A percentile compares a stretch with the other conserved stretches of the same genome.
Evolutionary conservation across 2,797 vertebrate species (phyloP).

Genomic region (Apogon hyalosoma): DNA sequence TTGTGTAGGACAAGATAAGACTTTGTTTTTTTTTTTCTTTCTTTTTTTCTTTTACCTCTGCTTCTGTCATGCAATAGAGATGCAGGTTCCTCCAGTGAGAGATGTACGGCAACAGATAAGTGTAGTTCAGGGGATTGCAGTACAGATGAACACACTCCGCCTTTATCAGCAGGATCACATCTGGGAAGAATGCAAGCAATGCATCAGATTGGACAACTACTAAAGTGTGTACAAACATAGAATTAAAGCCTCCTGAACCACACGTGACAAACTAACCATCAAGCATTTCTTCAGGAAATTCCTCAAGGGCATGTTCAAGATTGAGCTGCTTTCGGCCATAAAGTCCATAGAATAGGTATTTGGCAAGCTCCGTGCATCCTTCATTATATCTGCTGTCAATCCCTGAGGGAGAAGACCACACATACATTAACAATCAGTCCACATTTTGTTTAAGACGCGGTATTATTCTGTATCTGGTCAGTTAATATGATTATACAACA

Average conservation of each 20-base stretch:
- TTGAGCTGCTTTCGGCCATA: slow-evolving; percentile 88
- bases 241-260: neutral
- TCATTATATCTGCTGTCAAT: slow-evolving; percentile 98
- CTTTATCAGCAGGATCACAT: slow-evolving; percentile 95
- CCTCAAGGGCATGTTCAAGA: slow-evolving; percentile 84
- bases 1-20: neutral
- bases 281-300: slow-evolving; percentile 95
- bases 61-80: slow-evolving; percentile 94
- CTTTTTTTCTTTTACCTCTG: slow-evolving; percentile 89
- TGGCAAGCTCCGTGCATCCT: slow-evolving; percentile 94
- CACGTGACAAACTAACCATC: slow-evolving; percentile 86
- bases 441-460: neutral
- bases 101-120: slow-evolving; percentile 91
- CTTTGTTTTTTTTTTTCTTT: no score
- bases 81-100: slow-evolving; percentile 97
- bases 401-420: slow-evolving; percentile 77
- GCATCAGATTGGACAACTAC: slow-evolving; percentile 1
- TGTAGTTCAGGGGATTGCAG: slow-evolving; percentile 96
- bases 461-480: no score
- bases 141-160: slow-evolving; percentile 95
- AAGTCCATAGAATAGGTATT: slow-evolving; percentile 93
- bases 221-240: neutral
- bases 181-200: slow-evolving; percentile 71
- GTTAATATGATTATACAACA: no score
- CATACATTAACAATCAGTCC: neutral